A percentile compares a stretch with the other conserved stretches of the same genome.
These are phyloP conservation scores for Netelia fuscicornis DNA, from an alignment of 2,888 invertebrate species.

Conservation along the genomic window DNA sequence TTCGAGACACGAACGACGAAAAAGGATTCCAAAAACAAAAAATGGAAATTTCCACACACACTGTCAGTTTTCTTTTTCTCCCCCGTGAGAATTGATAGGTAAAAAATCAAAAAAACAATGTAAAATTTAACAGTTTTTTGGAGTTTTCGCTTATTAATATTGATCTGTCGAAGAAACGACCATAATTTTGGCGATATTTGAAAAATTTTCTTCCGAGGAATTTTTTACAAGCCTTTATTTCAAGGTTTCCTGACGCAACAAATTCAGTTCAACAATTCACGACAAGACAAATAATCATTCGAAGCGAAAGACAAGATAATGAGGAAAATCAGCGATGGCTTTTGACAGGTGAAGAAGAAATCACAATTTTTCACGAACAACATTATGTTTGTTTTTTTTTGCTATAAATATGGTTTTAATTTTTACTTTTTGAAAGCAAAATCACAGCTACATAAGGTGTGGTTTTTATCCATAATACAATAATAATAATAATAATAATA, in stretches of 20 bases:
- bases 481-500: constrained; percentile 70
- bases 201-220: too few relatives aligned
- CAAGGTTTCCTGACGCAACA: too few relatives aligned
- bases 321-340: neutral
- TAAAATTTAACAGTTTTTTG: too few relatives aligned
- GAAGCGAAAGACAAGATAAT: neutral
- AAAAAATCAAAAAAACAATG: too few relatives aligned
- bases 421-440: constrained; percentile 85
- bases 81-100: too few relatives aligned
- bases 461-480: constrained; percentile 80
- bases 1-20: neutral
- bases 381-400: constrained; percentile 70
- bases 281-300: too few relatives aligned
- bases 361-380: constrained; percentile 39
- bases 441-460: constrained; percentile 85
- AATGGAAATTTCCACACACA: neutral
- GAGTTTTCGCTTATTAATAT: too few relatives aligned
- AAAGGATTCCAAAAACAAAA: neutral
- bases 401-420: constrained; percentile 84
- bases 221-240: too few relatives aligned
- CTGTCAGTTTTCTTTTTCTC: too few relatives aligned
- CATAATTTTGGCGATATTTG: too few relatives aligned
- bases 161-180: too few relatives aligned
- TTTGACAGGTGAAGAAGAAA: constrained; percentile 80
- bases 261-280: too few relatives aligned